Evolutionary conservation across 2,797 vertebrate genomes (phyloP), one percentile per base, ranked within the genome.

Genomic region (Microcaecilia unicolor): DNA sequence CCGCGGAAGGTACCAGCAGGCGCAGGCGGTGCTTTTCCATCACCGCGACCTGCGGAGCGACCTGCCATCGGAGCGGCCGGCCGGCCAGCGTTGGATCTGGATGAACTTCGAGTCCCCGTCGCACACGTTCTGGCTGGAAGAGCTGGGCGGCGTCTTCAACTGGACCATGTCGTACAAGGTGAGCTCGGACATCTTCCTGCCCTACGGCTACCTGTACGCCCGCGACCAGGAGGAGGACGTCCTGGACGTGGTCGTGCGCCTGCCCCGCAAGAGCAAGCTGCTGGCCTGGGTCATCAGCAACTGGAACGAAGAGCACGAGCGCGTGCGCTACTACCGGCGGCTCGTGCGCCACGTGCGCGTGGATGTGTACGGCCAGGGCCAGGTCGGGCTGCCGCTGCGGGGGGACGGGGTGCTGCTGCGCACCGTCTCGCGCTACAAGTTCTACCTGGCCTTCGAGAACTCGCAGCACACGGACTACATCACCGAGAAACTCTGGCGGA

Each of bases 401-500:
- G 18, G 37, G 5, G 44, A 43, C 4, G 72, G 67, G 2, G 52
- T 94, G 23, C 64, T 94, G 23, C 64, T 88, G 34, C 65, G 59
- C 37, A 82, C 90, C 0, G 27, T 88, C 34, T 61, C 66, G 0
- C 61, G 64, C 25, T 98, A 97, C 78, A 88, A 89, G 58, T 97
- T 98, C 70, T 98, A 98, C 66, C 70, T 98, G 48, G 85, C 95
- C 7, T 89, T 97, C 9, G 93, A 98, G 62, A 98, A 98, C 74
- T 97, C 94, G 0, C 80, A 85, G 58, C 91, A 97, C 64, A 74
- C 75, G 0, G 93, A 98, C 64, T 98, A 98, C 52, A 90, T 97
- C 61, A 97, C 93, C 0, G 93, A 98, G 70, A 98, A 98, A 48
- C 71, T 97, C 36, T 98, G 94, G 93, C 74, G 64, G 10, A 94